Evolutionary conservation across 2,888 invertebrate genomes (phyloP).

Genomic region (Cordylochernes scorpioides): DNA sequence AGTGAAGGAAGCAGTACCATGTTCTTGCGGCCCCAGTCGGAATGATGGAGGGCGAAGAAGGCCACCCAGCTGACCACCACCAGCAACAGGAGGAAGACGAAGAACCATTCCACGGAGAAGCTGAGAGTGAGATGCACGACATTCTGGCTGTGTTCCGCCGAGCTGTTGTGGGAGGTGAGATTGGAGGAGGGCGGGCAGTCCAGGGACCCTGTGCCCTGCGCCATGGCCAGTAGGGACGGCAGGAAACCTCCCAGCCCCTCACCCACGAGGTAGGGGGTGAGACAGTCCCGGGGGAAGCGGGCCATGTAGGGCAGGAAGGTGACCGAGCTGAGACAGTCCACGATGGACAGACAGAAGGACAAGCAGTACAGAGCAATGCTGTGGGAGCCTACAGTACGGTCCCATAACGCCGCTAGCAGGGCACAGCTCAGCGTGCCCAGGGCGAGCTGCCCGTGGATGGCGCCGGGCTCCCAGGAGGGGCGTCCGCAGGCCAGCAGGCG

Average conservation of each 20-base stretch:
- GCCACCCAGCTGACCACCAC: slow-evolving; percentile 35
- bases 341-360: slow-evolving; percentile 37
- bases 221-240: slow-evolving; percentile 45
- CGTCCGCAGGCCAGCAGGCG: slow-evolving; percentile 23
- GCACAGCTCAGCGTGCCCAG: slow-evolving; percentile 23
- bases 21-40: too few relatives aligned
- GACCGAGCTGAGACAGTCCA: slow-evolving; percentile 64
- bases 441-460: slow-evolving; percentile 24
- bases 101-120: slow-evolving; percentile 38
- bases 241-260: slow-evolving; percentile 54
- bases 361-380: slow-evolving; percentile 30
- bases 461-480: slow-evolving; percentile 20
- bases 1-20: too few relatives aligned
- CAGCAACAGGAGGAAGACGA: slow-evolving; percentile 34
- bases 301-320: slow-evolving; percentile 58
- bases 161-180: slow-evolving; percentile 17
- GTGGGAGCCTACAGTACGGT: slow-evolving; percentile 16
- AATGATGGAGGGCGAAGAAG: too few relatives aligned
- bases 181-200: too few relatives aligned
- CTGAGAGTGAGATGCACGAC: slow-evolving; percentile 19
- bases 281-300: slow-evolving; percentile 34
- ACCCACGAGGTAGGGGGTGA: slow-evolving; percentile 53
- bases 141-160: slow-evolving; percentile 6
- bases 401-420: slow-evolving; percentile 26
- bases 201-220: slow-evolving; percentile 41